Percentiles rank a stretch among this genome's conserved stretches.
Conservation (phyloP, 2,888 invertebrate species). For the Hemistola chrysoprasaria region DNA sequence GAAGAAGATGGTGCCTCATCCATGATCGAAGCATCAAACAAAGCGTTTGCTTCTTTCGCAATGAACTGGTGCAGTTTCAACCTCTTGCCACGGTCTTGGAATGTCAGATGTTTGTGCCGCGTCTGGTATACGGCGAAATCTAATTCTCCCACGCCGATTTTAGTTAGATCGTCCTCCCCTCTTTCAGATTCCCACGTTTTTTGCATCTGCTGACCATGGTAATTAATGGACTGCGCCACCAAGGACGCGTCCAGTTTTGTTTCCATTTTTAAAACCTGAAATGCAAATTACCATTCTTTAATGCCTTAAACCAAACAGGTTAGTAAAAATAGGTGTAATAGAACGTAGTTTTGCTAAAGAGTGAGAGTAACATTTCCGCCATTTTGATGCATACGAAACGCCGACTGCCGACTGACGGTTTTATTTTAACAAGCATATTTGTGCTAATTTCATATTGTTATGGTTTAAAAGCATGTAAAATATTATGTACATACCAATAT, state of each 20-base stretch:
- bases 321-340: slow-evolving; percentile 23
- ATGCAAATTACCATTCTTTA: background rate
- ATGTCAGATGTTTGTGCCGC: slow-evolving; percentile 90
- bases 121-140: slow-evolving; percentile 90
- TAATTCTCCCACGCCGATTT: slow-evolving; percentile 81
- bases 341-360: slow-evolving; percentile 1
- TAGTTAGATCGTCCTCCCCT: slow-evolving; percentile 87
- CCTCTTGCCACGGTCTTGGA: slow-evolving; percentile 92
- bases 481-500: slow-evolving; percentile 1
- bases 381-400: slow-evolving; percentile 13
- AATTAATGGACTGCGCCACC: slow-evolving; percentile 89
- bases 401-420: background rate
- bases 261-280: slow-evolving; percentile 55
- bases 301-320: background rate
- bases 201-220: slow-evolving; percentile 93
- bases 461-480: background rate
- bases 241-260: slow-evolving; percentile 72
- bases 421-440: slow-evolving; percentile 1
- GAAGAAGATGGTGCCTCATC: slow-evolving; percentile 75
- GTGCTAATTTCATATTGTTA: too few species aligned
- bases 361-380: slow-evolving; percentile 21
- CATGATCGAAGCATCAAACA: slow-evolving; percentile 84
- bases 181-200: slow-evolving; percentile 94
- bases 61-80: slow-evolving; percentile 93
- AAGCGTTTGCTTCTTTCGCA: slow-evolving; percentile 89